Evolutionary conservation across 2,888 invertebrate genomes (phyloP).

Genomic region (Alloplasta piceator): DNA sequence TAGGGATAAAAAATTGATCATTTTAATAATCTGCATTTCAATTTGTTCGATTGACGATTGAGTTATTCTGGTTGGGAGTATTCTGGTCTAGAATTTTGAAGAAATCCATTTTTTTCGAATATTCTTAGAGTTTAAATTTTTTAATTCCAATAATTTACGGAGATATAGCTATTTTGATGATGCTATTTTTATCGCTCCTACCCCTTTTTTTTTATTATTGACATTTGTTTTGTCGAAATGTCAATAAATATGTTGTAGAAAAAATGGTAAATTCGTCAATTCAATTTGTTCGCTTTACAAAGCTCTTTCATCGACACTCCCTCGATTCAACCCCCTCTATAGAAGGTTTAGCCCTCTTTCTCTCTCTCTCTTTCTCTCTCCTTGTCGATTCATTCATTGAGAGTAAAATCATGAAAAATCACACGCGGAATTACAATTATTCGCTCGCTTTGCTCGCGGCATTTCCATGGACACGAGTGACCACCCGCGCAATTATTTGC

Average conservation of each 20-base stretch:
- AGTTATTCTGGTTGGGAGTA: too few relatives aligned
- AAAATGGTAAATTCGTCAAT: too few relatives aligned
- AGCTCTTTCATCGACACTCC: background rate
- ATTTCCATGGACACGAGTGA: background rate
- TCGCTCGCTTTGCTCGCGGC: background rate
- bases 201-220: too few relatives aligned
- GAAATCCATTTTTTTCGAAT: too few relatives aligned
- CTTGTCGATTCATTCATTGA: background rate
- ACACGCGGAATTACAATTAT: conserved; percentile 10
- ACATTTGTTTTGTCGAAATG: too few relatives aligned
- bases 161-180: too few relatives aligned
- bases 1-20: too few relatives aligned
- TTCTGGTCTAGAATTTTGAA: too few relatives aligned
- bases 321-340: background rate
- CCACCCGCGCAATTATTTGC: background rate
- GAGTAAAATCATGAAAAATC: conserved; percentile 12
- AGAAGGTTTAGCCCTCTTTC: background rate
- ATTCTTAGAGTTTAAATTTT: too few relatives aligned
- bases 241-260: too few relatives aligned
- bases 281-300: background rate
- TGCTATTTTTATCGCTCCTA: too few relatives aligned
- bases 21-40: background rate
- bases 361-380: background rate
- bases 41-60: background rate
- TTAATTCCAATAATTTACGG: too few relatives aligned